Conservation (phyloP, 2,797 vertebrate species). For the Nannoperca obscura region DNA sequence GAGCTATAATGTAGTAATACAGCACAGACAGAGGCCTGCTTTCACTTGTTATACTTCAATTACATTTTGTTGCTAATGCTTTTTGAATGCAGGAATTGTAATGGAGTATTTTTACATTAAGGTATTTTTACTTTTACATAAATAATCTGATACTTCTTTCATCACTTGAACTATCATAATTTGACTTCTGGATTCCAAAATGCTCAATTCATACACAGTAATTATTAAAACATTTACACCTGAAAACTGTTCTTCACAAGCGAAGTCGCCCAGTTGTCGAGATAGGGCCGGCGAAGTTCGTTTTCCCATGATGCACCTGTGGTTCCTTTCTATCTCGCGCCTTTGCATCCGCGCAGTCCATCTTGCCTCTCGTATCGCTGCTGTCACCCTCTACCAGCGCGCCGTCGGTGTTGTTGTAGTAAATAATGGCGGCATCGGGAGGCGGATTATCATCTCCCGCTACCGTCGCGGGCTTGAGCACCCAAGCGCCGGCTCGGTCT, state of each 20-base stretch:
- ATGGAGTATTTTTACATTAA: neutral
- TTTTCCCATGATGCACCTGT: constrained; percentile 83
- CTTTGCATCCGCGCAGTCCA: constrained; percentile 82
- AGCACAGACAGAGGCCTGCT: neutral
- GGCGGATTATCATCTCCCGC: constrained; percentile 86
- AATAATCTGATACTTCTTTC: neutral
- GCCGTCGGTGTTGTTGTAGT: constrained; percentile 84
- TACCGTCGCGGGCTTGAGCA: constrained; percentile 71
- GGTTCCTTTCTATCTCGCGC: constrained; percentile 84
- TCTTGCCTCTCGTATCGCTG: constrained; percentile 84
- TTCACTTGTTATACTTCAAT: neutral
- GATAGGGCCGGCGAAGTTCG: constrained; percentile 19
- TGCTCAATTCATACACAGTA: neutral
- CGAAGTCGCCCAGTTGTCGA: constrained; percentile 9
- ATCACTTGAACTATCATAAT: neutral
- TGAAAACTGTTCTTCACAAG: neutral
- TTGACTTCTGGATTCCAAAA: neutral
- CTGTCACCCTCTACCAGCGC: constrained; percentile 65
- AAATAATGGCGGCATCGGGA: constrained; percentile 93
- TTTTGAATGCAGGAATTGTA: no score
- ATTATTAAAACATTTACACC: neutral
- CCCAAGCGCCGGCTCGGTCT: constrained; percentile 79
- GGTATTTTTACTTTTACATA: neutral
- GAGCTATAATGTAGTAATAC: neutral
- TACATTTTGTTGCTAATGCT: neutral